Evolutionary conservation across 2,113 vertebrate genomes (phyloP).

Genomic region (Gnathonemus longibarbis): DNA sequence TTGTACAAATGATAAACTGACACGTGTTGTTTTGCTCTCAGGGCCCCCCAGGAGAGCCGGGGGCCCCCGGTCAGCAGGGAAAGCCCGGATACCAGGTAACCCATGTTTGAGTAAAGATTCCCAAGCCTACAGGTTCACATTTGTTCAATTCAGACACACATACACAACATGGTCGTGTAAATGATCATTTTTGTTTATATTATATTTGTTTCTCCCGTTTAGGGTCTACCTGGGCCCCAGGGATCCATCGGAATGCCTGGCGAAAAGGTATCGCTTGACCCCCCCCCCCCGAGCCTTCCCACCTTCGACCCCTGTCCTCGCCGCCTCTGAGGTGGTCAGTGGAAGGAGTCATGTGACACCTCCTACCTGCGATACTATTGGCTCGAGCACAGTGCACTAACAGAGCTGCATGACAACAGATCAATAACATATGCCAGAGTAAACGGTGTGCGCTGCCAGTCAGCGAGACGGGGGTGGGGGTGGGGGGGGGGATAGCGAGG

Average conservation of each 20-base stretch:
- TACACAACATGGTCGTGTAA: neutral
- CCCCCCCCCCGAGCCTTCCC: slow-evolving; percentile 27
- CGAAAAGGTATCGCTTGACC: slow-evolving; percentile 70
- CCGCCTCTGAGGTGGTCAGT: slow-evolving; percentile 26
- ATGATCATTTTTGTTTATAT: neutral
- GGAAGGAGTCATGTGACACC: slow-evolving; percentile 24
- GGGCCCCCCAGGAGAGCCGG: slow-evolving; percentile 76
- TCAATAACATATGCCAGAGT: slow-evolving; percentile 42
- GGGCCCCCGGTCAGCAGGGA: slow-evolving; percentile 81
- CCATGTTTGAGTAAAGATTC: neutral
- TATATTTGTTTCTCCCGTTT: slow-evolving; percentile 27
- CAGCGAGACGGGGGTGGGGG: neutral
- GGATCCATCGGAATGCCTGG: slow-evolving; percentile 78
- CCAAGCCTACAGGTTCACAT: neutral
- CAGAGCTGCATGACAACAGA: slow-evolving; percentile 46
- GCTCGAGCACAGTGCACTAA: slow-evolving; percentile 37
- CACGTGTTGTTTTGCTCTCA: slow-evolving; percentile 37
- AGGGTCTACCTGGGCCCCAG: slow-evolving; percentile 82
- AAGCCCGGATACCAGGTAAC: slow-evolving; percentile 78
- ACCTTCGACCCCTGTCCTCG: slow-evolving; percentile 42
- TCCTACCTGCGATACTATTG: slow-evolving; percentile 17
- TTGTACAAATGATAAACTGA: neutral
- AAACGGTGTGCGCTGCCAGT: slow-evolving; percentile 28
- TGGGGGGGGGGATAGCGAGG: neutral
- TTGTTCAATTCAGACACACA: neutral